These are phyloP conservation scores for Euphydryas editha DNA, from an alignment of 2,888 invertebrate genomes.

Conservation along the genomic window DNA sequence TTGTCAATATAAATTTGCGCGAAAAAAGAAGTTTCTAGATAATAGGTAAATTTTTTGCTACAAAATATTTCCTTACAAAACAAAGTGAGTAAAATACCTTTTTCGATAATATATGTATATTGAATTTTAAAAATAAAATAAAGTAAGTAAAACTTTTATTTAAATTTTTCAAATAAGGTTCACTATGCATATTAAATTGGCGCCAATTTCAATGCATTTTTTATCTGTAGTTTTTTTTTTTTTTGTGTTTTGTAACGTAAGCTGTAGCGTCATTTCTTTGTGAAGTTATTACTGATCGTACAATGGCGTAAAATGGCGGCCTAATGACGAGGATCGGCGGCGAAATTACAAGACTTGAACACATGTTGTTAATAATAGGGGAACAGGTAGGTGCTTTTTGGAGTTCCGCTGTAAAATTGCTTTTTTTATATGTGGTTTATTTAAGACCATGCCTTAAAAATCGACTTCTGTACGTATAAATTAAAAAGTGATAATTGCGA, in stretches of 20 bases:
- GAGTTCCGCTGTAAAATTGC: slow-evolving; percentile 21
- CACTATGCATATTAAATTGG: not conserved
- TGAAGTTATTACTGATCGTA: slow-evolving; percentile 21
- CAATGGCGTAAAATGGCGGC: slow-evolving; percentile 37
- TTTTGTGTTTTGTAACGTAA: too few species aligned
- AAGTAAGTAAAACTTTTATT: not conserved
- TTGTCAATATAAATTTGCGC: not conserved
- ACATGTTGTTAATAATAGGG: slow-evolving; percentile 28
- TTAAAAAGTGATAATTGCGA: too few species aligned
- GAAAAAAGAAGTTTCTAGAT: not conserved
- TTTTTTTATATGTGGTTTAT: not conserved
- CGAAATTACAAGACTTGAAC: slow-evolving; percentile 34
- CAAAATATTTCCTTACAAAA: not conserved
- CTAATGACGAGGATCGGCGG: slow-evolving; percentile 29
- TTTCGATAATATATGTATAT: not conserved
- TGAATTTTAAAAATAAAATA: not conserved
- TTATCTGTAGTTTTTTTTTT: slow-evolving; percentile 22
- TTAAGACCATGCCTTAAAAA: not conserved
- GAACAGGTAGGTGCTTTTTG: slow-evolving; percentile 1
- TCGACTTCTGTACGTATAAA: not conserved
- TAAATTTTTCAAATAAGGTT: not conserved
- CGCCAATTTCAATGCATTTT: slow-evolving; percentile 19
- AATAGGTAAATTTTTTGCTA: not conserved
- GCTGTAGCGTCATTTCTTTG: slow-evolving; percentile 20
- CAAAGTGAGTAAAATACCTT: not conserved